phyloP scores from a whole-genome alignment of 2,888 invertebrate species.

The Polydrusus cervinus region DNA sequence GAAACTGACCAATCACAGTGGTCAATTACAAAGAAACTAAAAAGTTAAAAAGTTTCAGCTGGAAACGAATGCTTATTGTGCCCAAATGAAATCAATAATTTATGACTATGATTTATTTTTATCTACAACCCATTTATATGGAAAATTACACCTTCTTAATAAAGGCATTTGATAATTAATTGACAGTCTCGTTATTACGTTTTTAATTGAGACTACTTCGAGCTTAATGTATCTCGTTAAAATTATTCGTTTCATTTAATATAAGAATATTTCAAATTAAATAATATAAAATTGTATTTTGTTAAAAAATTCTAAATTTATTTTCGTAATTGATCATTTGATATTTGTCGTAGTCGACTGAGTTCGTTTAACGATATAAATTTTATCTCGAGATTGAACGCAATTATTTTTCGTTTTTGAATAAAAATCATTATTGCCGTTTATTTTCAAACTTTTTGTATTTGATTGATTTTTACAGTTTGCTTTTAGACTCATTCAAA shows the following conservation, averaged over 20 bases:
- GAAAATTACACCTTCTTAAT: background rate
- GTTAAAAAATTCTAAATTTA: constrained; percentile 34
- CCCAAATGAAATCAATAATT: too few species aligned
- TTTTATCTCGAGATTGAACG: constrained; percentile 39
- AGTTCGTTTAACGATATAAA: constrained; percentile 41
- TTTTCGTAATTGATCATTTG: constrained; percentile 46
- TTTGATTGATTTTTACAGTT: background rate
- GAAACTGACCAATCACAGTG: too few species aligned
- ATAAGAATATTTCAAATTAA: constrained; percentile 30
- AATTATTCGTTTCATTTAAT: constrained; percentile 36
- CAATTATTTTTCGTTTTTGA: constrained; percentile 34
- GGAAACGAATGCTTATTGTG: too few species aligned
- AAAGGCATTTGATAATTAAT: background rate
- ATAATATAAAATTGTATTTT: constrained; percentile 24
- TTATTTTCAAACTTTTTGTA: background rate
- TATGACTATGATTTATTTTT: too few species aligned
- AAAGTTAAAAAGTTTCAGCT: too few species aligned
- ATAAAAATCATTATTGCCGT: constrained; percentile 10
- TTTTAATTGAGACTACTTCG: constrained; percentile 11
- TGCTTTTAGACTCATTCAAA: background rate
- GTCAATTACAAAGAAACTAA: too few species aligned
- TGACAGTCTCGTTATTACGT: constrained; percentile 10
- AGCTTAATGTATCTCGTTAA: constrained; percentile 32
- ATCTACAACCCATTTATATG: background rate
- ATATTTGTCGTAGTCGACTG: constrained; percentile 27